Evolutionary conservation across 1,140 invertebrate genomes (phyloP).

Genomic region (Colletes gigas): DNA sequence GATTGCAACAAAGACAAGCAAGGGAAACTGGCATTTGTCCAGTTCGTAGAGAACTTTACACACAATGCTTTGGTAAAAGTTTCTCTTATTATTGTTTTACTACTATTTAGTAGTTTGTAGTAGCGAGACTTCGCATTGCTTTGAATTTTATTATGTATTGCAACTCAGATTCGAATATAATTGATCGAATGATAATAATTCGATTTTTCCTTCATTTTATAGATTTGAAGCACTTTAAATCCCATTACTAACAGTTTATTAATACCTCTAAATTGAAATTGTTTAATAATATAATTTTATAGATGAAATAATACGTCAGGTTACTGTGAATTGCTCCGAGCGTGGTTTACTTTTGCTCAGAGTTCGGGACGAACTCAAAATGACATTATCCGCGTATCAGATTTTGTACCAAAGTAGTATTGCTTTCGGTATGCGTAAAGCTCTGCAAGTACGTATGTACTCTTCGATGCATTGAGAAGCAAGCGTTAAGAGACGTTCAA

Average conservation of each 20-base stretch:
- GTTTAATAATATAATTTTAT: conserved; percentile 38
- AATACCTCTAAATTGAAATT: not conserved
- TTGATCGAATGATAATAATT: too few species aligned
- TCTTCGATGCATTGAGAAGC: not conserved
- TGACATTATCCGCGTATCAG: conserved; percentile 97
- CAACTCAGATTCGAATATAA: too few species aligned
- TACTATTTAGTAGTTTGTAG: not conserved
- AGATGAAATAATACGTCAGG: conserved; percentile 96
- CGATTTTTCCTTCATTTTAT: too few species aligned
- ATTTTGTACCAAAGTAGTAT: conserved; percentile 98
- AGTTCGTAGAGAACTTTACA: conserved; percentile 95
- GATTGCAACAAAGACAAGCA: conserved; percentile 94
- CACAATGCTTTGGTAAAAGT: conserved; percentile 95
- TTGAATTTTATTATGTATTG: too few species aligned
- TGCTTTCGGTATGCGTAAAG: conserved; percentile 98
- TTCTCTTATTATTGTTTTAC: not conserved
- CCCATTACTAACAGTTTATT: not conserved
- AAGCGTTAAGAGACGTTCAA: not conserved
- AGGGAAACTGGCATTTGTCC: conserved; percentile 98
- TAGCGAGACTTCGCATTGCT: too few species aligned
- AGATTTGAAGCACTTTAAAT: too few species aligned
- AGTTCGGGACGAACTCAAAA: conserved; percentile 96
- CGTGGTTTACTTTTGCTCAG: conserved; percentile 95
- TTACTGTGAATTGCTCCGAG: conserved; percentile 98
- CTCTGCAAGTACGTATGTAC: conserved; percentile 86